Evolutionary conservation across 1,140 invertebrate species (phyloP), one percentile per base, ranked within the genome.

Genomic region (Magallana angulata): DNA sequence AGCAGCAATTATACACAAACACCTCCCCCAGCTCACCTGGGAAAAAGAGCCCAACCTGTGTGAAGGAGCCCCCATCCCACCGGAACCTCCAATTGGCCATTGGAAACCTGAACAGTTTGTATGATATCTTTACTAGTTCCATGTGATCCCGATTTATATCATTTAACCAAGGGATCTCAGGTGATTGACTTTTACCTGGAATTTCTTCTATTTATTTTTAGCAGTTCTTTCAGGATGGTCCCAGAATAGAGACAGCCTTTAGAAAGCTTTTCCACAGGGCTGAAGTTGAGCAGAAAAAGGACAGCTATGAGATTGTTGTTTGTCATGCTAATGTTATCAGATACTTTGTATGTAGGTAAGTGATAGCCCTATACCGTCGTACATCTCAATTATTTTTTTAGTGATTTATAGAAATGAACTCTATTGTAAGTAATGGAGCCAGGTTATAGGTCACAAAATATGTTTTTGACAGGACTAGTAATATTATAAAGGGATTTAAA

Each of bases 261-360:
- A 95, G 98, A 81, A 97, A 97, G 91, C 98, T 99, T 95, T 97
- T 99, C 94, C 96, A 99, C 95, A 96, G 99, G 86, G 98, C 99
- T 24, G 95, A 96, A 82, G 96, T 97, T 1, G 95, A 96, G 6
- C 98, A 99, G 95, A 96, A 96, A 81, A 95, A 97, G 87, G 98
- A 99, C 94, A 96, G 96, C 7, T 98, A 98, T 94, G 99, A 99
- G 81, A 94, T 99, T 57, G 95, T 99, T 76, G 98, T 99, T 7
- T 99, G 98, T 90, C 99, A 99, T 95, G 98, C 98, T 14, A 99
- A 99, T 95, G 98, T 99, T 12, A 99, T 99, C 91, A 95, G 99
- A 87, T 99, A 99, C 95, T 99, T 99, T 95, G 97, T 99, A 18
- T 99, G 98, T 96, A 96, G 98, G 98, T 98, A 94, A 90, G 89